Evolutionary conservation across 2,888 invertebrate species (phyloP).

Genomic region (Sipha maydis): DNA sequence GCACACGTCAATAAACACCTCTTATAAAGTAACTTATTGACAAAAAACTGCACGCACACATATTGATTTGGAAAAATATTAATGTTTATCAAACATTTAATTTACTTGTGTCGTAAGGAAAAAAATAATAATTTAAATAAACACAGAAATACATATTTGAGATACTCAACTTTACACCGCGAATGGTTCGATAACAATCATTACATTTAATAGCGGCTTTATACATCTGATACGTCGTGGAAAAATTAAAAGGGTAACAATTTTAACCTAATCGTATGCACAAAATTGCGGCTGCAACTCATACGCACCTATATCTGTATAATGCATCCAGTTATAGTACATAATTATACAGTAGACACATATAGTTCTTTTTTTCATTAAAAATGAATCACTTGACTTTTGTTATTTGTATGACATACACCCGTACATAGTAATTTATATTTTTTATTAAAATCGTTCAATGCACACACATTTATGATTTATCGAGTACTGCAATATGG

Average conservation of each 20-base stretch:
- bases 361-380: constrained; percentile 6
- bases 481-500: constrained; percentile 30
- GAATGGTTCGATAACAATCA: background rate
- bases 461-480: constrained; percentile 32
- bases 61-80: too few species aligned
- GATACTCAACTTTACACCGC: background rate
- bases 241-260: background rate
- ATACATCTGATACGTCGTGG: background rate
- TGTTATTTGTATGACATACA: constrained; percentile 22
- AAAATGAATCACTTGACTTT: background rate
- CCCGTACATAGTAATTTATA: constrained; percentile 31
- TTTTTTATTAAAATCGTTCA: constrained; percentile 23
- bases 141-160: background rate
- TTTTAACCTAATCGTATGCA: constrained; percentile 4
- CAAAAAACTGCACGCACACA: too few species aligned
- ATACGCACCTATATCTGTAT: background rate
- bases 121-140: background rate
- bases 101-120: too few species aligned
- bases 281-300: background rate
- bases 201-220: background rate
- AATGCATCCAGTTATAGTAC: background rate
- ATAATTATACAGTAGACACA: background rate
- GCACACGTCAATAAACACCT: too few species aligned
- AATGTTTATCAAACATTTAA: too few species aligned
- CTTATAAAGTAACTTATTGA: too few species aligned